These are phyloP conservation scores for Siderastrea siderea DNA, from an alignment of 92 coral and sea anemone genomes.

Conservation along the genomic window DNA sequence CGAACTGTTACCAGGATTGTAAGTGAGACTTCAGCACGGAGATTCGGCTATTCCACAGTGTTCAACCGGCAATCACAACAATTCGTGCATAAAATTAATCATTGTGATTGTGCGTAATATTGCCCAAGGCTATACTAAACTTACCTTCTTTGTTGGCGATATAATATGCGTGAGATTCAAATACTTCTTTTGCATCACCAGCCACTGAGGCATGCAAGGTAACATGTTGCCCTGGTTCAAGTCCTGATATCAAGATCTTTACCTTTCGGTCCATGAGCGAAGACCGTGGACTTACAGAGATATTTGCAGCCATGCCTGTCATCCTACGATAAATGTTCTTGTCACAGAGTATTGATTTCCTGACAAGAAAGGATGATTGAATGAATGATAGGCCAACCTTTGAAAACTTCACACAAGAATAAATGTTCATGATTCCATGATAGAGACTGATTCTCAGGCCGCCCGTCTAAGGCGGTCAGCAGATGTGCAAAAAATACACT, in stretches of 20 bases:
- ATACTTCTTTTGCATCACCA: constrained; percentile 23
- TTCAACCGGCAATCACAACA: too few species aligned
- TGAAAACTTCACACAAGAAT: background rate
- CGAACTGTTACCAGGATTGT: too few species aligned
- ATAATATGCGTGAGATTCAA: constrained; percentile 38
- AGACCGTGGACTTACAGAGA: constrained; percentile 19
- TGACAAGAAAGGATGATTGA: background rate
- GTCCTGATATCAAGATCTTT: constrained; percentile 35
- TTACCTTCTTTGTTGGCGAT: constrained; percentile 25
- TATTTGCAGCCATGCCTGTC: background rate
- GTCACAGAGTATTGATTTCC: background rate
- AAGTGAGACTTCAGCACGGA: too few species aligned
- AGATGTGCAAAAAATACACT: background rate
- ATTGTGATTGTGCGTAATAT: background rate
- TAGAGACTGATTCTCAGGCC: too few species aligned
- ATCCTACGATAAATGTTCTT: background rate
- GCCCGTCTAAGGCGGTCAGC: background rate
- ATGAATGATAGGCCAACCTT: background rate
- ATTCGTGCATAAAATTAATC: too few species aligned
- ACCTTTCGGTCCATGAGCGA: constrained; percentile 43
- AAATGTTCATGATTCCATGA: background rate
- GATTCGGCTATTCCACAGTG: too few species aligned
- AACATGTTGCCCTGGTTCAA: constrained; percentile 11
- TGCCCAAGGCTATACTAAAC: background rate
- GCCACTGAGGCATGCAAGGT: constrained; percentile 32